Base-by-base conservation (phyloP, 2,113 vertebrate genomes). In the Podilymbus podiceps region DNA sequence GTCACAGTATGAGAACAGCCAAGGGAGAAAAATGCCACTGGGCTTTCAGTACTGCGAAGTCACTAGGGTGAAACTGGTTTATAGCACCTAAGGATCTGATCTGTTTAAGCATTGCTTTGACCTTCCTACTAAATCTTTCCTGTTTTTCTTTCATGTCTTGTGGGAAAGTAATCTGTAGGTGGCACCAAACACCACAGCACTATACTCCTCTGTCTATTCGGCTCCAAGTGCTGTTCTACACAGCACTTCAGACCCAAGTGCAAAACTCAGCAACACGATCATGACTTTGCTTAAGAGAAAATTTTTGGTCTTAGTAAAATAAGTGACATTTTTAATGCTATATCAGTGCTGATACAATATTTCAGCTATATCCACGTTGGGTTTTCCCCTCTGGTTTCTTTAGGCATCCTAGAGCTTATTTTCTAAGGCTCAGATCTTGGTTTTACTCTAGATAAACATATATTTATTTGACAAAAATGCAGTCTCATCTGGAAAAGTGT, bases 111-210 rank as follows among this genome's bases (percentile, higher is more conserved):
- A 2, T 18, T 31, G 15, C 44, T 60, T 24, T 64, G 46, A 11
- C 18, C 19, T 55, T 64, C 30, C 30, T 18, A 5, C 28, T 19
- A 3, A 21, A 2, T n/a, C 28, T 21, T 50, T 30, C 31, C 24
- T 8, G 7, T 19, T n/a, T 68, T n/a, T 20, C 8, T 47, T 38
- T 56, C 46, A 1, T 42, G 87, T 62, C 42, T 44, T 88, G 27
- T 40, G 23, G 35, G 47, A 60, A 44, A 19, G 14, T 12, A 13
- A 46, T 76, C 97, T 76, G 44, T 68, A 98, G 97, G 82, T 95
- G 97, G 97, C 97, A 88, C 89, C 93, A 96, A 90, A 95, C 66
- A 85, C 89, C 86, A 60, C 38, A 30, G 13, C 31, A 22, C 28
- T 28, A 8, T 20, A 1, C 14, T 44, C 28, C 28, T 53, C 33